These are phyloP conservation scores for Acrocephalus arundinaceus DNA, from an alignment of 2,113 vertebrate genomes.

Conservation along the genomic window DNA sequence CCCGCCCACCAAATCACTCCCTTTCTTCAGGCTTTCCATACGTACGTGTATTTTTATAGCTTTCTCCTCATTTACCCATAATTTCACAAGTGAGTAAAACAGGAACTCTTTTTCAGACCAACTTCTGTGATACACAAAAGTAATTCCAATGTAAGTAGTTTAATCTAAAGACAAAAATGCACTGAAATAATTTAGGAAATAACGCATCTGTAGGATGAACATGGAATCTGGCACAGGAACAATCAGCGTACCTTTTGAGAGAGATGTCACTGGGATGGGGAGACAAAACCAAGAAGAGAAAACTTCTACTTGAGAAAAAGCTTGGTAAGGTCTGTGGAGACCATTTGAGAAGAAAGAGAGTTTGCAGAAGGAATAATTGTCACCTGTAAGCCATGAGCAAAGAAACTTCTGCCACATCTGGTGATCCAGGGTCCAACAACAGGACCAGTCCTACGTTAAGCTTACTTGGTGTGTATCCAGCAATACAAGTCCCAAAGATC, in stretches of 20 bases:
- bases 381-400: neutral
- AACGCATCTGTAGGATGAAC: neutral
- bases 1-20: neutral
- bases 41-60: neutral
- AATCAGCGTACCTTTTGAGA: rapidly evolving
- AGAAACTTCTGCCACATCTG: neutral
- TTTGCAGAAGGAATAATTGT: neutral
- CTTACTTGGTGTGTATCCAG: neutral
- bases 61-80: neutral
- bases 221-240: neutral
- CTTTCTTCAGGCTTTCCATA: neutral
- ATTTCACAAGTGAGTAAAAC: neutral
- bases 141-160: neutral
- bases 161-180: neutral
- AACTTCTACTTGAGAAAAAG: neutral
- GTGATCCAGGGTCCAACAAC: neutral
- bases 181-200: neutral
- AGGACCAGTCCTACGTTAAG: neutral
- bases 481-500: neutral
- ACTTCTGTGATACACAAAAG: neutral
- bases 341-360: neutral
- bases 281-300: neutral
- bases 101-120: neutral
- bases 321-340: neutral
- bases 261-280: neutral